A percentile compares a stretch with the other conserved stretches of the same genome.
These are phyloP conservation scores for Tretioscincus oriximinensis DNA, from an alignment of 2,113 vertebrate species.

Conservation along the genomic window DNA sequence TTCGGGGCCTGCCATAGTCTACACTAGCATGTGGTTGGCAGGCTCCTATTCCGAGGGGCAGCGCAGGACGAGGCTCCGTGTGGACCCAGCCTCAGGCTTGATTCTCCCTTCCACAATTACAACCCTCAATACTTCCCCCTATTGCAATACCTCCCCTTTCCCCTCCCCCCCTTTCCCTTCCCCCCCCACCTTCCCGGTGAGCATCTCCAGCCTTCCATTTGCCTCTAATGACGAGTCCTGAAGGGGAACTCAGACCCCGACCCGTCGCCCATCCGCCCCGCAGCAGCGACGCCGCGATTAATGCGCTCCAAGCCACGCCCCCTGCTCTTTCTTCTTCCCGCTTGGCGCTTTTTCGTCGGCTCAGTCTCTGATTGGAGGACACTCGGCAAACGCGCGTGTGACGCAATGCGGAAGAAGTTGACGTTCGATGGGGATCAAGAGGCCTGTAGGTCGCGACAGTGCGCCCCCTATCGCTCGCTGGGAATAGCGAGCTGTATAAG, in stretches of 20 bases:
- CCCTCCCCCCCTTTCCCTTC: not conserved
- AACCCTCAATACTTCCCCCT: not conserved
- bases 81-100: not conserved
- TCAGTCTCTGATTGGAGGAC: constrained; percentile 10
- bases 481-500: too few species aligned
- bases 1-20: too few species aligned
- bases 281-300: too few species aligned
- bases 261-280: too few species aligned
- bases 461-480: too few species aligned
- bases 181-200: constrained; percentile 27
- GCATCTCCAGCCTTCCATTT: constrained; percentile 12
- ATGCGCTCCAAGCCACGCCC: not conserved
- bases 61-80: too few species aligned
- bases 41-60: too few species aligned
- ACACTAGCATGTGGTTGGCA: too few species aligned
- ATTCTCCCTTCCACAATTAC: too few species aligned
- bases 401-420: not conserved
- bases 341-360: constrained; percentile 27
- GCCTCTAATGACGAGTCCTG: not conserved
- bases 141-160: not conserved
- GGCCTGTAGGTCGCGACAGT: too few species aligned
- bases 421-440: too few species aligned
- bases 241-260: not conserved
- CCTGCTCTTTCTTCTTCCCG: not conserved
- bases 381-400: not conserved